Conservation (phyloP, 2,113 vertebrate species). For the Pelvicachromis taeniatus region DNA sequence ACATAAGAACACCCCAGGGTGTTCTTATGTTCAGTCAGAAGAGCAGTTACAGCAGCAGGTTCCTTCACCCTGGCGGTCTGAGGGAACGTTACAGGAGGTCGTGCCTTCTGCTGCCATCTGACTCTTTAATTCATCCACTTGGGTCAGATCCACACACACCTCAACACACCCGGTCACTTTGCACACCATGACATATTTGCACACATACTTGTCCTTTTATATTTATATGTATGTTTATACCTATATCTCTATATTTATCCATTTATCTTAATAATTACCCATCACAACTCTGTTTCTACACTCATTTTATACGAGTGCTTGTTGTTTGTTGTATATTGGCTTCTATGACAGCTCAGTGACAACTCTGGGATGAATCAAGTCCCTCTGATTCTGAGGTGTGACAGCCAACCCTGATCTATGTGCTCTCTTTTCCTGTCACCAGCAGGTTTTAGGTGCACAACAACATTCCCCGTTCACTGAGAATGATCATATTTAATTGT, state of each 20-base stretch:
- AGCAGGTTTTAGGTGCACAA: neutral
- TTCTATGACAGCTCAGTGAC: no score
- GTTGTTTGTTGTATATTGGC: no score
- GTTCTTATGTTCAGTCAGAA: no score
- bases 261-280: neutral
- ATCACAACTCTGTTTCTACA: neutral
- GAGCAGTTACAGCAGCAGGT: neutral
- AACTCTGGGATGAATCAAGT: no score
- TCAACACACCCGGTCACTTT: neutral
- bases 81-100: neutral
- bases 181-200: fast-evolving
- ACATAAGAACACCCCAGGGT: neutral
- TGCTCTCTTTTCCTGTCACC: fast-evolving
- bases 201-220: neutral
- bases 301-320: no score
- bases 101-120: neutral
- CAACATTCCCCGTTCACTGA: neutral
- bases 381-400: neutral
- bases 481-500: neutral
- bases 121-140: neutral
- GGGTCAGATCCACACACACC: neutral
- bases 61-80: fast-evolving
- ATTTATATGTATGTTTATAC: neutral
- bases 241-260: neutral
- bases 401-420: fast-evolving